Conservation (phyloP, 2,888 invertebrate genomes). For the Cylindroiulus punctatus region DNA sequence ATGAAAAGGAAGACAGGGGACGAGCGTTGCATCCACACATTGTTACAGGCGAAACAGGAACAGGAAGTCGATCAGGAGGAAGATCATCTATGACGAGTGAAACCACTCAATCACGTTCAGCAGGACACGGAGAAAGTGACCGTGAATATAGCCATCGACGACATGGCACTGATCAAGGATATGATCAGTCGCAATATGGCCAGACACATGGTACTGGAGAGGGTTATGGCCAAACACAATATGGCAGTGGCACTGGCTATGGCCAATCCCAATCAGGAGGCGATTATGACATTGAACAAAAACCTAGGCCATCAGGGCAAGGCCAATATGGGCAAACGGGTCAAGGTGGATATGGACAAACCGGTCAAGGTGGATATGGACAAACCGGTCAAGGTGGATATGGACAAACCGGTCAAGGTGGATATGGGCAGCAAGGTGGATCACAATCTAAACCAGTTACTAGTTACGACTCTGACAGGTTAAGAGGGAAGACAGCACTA, state of each 20-base stretch:
- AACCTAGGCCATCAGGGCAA: background rate
- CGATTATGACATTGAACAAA: conserved; percentile 37
- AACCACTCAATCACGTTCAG: conserved; percentile 16
- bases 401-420: conserved; percentile 22
- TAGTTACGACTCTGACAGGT: conserved; percentile 9
- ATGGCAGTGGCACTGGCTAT: conserved; percentile 40
- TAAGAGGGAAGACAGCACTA: conserved; percentile 44
- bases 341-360: too few relatives aligned
- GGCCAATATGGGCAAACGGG: background rate
- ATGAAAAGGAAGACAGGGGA: conserved; percentile 51
- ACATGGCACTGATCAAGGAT: background rate
- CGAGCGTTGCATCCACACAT: conserved; percentile 55
- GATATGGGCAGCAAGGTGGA: conserved; percentile 31
- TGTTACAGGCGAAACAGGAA: background rate
- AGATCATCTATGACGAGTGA: conserved; percentile 29
- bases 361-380: conserved; percentile 27
- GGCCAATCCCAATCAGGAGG: conserved; percentile 46
- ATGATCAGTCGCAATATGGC: conserved; percentile 24
- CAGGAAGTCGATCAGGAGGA: background rate
- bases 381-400: background rate
- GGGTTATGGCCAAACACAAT: conserved; percentile 43
- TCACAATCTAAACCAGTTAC: background rate
- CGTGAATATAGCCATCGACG: background rate
- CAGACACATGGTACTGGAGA: background rate
- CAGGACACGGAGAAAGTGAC: background rate